Percentiles rank a stretch among this genome's conserved stretches.
Conservation (phyloP, 1,140 invertebrate species). For the Notospermus geniculatus region DNA sequence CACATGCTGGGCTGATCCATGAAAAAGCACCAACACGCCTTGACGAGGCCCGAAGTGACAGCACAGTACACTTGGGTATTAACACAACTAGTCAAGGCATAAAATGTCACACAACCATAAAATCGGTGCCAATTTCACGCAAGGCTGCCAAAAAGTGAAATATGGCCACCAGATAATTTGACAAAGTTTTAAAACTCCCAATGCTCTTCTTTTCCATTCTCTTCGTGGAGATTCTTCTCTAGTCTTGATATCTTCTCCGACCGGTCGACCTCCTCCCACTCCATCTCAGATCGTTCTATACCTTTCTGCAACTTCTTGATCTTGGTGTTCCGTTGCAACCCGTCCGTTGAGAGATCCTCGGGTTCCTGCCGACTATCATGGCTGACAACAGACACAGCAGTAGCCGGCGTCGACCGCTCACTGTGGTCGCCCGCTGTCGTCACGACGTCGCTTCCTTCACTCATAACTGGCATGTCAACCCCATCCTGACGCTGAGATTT, state of each 20-base stretch:
- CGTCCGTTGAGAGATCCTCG: background rate
- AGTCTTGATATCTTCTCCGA: conserved; percentile 38
- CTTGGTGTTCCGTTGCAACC: conserved; percentile 22
- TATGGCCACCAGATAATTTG: too few relatives aligned
- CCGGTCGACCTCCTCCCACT: conserved; percentile 41
- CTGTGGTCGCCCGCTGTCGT: background rate
- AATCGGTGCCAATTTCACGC: too few relatives aligned
- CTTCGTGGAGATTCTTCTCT: conserved; percentile 37
- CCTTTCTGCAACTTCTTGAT: conserved; percentile 41
- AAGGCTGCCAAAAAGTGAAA: too few relatives aligned
- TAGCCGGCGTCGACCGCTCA: background rate
- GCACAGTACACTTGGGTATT: too few relatives aligned
- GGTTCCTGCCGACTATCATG: background rate
- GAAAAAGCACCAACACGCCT: too few relatives aligned
- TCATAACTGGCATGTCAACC: too few relatives aligned
- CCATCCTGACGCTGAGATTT: conserved; percentile 26
- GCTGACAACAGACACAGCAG: background rate
- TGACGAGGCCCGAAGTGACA: too few relatives aligned
- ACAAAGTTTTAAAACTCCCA: conserved; percentile 48
- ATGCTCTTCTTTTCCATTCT: conserved; percentile 31
- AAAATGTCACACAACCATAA: too few relatives aligned
- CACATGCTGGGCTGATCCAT: too few relatives aligned
- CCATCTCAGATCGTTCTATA: conserved; percentile 30
- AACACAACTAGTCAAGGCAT: too few relatives aligned
- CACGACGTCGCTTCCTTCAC: background rate